phyloP scores from a whole-genome alignment of 2,113 vertebrate genomes.

The Datnioides undecimradiatus region DNA sequence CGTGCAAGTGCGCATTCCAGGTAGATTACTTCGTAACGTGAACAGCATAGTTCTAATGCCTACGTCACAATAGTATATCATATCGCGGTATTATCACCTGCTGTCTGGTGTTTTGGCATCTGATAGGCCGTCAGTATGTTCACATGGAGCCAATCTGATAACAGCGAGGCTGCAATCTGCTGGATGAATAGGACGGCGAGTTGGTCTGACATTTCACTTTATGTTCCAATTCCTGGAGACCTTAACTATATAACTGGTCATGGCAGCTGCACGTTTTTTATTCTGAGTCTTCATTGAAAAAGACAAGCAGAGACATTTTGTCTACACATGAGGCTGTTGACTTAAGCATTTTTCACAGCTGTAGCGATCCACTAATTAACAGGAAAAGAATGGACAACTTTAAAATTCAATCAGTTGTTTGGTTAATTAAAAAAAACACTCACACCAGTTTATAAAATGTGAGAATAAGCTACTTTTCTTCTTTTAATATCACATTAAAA shows the following conservation, averaged over 20 bases:
- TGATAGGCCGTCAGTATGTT: slow-evolving; percentile 7
- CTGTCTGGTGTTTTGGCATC: slow-evolving; percentile 8
- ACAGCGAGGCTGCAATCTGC: slow-evolving; percentile 12
- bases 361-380: not conserved
- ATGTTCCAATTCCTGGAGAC: slow-evolving; percentile 4
- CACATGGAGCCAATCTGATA: slow-evolving; percentile 22
- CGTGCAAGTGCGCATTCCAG: slow-evolving; percentile 30
- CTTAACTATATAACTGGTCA: not conserved
- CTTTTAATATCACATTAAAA: not conserved
- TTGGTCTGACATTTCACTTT: slow-evolving; percentile 10
- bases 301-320: not conserved
- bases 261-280: not conserved
- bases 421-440: slow-evolving; percentile 4
- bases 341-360: slow-evolving; percentile 5
- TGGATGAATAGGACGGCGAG: not conserved
- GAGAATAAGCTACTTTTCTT: not conserved
- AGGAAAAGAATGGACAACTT: slow-evolving; percentile 1
- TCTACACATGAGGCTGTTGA: not conserved
- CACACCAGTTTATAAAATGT: not conserved
- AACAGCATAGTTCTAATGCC: slow-evolving; percentile 12
- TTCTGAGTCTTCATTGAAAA: not conserved
- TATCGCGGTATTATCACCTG: slow-evolving; percentile 21
- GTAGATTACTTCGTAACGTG: slow-evolving; percentile 23
- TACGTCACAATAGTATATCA: slow-evolving; percentile 22
- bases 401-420: slow-evolving; percentile 12